These are phyloP conservation scores for Harlomillsia oculata DNA, from an alignment of 1,140 invertebrate species.

Conservation along the genomic window DNA sequence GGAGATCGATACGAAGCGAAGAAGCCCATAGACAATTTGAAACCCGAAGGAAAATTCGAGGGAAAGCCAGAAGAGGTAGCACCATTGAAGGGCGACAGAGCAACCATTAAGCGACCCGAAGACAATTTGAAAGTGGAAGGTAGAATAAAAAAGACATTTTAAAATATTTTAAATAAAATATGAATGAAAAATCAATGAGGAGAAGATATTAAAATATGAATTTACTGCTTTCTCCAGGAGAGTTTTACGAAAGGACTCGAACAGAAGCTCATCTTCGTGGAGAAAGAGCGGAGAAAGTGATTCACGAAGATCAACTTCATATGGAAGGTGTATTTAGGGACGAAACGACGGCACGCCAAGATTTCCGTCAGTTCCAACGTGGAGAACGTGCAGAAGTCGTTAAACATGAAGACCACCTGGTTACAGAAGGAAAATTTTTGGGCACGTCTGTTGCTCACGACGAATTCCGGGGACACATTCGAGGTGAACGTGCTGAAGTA, in stretches of 20 bases:
- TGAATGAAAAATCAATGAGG: neutral
- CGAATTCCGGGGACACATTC: constrained; percentile 30
- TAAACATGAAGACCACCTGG: constrained; percentile 45
- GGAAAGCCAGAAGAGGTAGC: constrained; percentile 1
- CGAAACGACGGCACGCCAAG: constrained; percentile 2
- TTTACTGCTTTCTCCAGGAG: neutral
- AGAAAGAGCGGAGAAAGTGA: constrained; percentile 50
- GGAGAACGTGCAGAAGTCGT: constrained; percentile 44
- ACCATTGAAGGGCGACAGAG: neutral
- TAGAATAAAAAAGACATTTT: constrained; percentile 44
- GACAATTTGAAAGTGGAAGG: constrained; percentile 44
- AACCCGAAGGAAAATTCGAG: constrained; percentile 50
- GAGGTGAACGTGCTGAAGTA: constrained; percentile 21
- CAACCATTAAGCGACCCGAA: constrained; percentile 40
- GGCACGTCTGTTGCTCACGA: constrained; percentile 33
- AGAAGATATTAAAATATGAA: neutral
- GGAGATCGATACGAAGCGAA: constrained; percentile 12
- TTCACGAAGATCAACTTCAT: constrained; percentile 47
- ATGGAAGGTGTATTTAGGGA: constrained; percentile 53
- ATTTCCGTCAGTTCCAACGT: constrained; percentile 39
- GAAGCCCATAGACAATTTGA: constrained; percentile 48
- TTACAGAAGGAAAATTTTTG: constrained; percentile 39
- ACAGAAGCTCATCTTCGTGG: constrained; percentile 40
- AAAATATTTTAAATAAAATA: constrained; percentile 40
- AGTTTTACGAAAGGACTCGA: constrained; percentile 10